phyloP scores from a whole-genome alignment of 2,797 vertebrate species.

The Spinus pinus region DNA sequence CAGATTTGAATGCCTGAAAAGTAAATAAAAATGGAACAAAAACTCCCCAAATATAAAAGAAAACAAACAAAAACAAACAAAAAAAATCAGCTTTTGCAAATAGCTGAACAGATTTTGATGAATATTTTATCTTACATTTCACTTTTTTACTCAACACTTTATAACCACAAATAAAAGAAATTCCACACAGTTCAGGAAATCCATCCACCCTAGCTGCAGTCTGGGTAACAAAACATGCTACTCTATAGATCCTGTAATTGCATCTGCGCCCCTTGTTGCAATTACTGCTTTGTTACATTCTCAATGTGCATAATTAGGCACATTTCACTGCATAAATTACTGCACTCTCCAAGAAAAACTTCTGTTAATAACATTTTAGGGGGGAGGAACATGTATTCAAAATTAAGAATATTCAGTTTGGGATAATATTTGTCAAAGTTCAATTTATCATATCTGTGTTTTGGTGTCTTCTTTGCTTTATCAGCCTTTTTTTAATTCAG shows the following conservation, averaged over 20 bases:
- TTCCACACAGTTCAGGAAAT: neutral
- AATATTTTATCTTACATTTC: neutral
- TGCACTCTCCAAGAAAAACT: neutral
- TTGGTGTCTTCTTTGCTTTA: neutral
- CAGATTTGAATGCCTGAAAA: neutral
- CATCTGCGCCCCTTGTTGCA: neutral
- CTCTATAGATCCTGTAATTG: neutral
- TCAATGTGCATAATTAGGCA: conserved; percentile 1
- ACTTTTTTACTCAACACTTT: neutral
- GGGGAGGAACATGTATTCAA: neutral
- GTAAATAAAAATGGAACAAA: neutral
- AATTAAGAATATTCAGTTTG: neutral
- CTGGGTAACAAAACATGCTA: neutral
- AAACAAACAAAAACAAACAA: neutral
- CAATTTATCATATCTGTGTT: neutral
- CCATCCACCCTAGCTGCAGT: neutral
- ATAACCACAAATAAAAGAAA: neutral
- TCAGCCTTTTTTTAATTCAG: neutral
- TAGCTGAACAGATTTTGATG: neutral
- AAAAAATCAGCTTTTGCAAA: neutral
- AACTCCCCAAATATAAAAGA: neutral
- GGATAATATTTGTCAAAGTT: neutral
- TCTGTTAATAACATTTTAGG: neutral
- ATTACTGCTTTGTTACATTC: conserved; percentile 1
- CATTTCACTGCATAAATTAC: conserved; percentile 2